phyloP scores from a whole-genome alignment of 2,113 vertebrate species.

The Scophthalmus maximus region DNA sequence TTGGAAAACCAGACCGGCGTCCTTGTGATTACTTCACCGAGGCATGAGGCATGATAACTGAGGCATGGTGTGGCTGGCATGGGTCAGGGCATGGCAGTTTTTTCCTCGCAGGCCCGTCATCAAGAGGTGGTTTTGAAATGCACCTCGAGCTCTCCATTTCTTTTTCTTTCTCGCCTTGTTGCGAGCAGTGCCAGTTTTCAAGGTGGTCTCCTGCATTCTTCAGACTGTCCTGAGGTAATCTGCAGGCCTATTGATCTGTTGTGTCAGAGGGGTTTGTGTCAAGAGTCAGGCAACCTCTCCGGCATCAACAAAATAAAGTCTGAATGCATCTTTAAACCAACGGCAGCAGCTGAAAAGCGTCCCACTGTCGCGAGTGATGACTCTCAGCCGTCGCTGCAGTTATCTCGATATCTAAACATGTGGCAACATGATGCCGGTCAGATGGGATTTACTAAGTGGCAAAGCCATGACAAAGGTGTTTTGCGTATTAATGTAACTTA shows the following conservation, averaged over 20 bases:
- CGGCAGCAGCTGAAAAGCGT: not conserved
- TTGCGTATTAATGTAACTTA: not conserved
- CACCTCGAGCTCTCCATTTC: too few species aligned
- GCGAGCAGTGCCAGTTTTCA: not conserved
- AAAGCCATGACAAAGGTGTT: not conserved
- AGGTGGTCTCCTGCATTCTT: not conserved
- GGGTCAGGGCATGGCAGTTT: not conserved
- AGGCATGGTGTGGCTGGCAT: too few species aligned
- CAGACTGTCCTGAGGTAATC: not conserved
- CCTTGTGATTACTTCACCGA: constrained; percentile 28
- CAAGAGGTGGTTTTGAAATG: not conserved
- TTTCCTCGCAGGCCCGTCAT: not conserved
- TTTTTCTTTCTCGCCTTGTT: not conserved
- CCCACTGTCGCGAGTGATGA: not conserved
- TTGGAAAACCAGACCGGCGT: constrained; percentile 67
- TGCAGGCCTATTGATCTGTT: constrained; percentile 7
- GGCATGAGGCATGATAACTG: not conserved
- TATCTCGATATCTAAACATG: too few species aligned
- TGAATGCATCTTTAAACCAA: not conserved
- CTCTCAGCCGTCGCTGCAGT: too few species aligned
- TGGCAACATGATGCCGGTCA: not conserved
- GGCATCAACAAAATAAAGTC: not conserved
- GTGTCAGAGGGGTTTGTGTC: not conserved
- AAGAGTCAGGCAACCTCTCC: not conserved
- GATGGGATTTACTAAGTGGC: not conserved